Evolutionary conservation across 2,797 vertebrate genomes (phyloP).

Genomic region (Chaenodraco wilsoni): DNA sequence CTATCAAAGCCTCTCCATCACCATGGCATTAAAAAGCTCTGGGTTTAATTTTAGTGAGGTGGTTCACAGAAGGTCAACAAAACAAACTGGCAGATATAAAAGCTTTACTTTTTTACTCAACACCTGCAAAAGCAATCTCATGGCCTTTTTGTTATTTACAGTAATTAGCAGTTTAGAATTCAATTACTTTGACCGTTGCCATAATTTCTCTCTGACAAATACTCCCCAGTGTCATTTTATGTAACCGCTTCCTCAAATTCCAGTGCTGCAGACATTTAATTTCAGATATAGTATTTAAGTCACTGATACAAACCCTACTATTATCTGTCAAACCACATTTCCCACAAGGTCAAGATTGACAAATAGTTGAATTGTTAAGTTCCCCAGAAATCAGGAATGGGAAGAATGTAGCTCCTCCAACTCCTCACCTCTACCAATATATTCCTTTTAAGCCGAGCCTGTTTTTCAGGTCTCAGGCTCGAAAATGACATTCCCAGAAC

Average conservation of each 20-base stretch:
- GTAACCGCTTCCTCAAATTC: not conserved
- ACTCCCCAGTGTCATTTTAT: not conserved
- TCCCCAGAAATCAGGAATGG: not conserved
- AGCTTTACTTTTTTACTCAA: slow-evolving; percentile 21
- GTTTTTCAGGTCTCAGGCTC: no score
- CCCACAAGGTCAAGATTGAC: not conserved
- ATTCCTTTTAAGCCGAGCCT: not conserved
- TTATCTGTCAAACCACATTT: slow-evolving; percentile 10
- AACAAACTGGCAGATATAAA: slow-evolving; percentile 40
- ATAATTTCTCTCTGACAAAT: not conserved
- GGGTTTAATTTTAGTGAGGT: slow-evolving; percentile 41
- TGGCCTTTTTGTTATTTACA: slow-evolving; percentile 30
- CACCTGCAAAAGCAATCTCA: not conserved
- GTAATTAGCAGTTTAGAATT: slow-evolving; percentile 17
- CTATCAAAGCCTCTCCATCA: slow-evolving; percentile 59
- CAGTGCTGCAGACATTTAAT: slow-evolving; percentile 8
- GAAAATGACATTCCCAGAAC: no score
- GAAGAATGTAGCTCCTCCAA: not conserved
- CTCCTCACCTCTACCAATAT: not conserved
- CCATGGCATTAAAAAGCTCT: slow-evolving; percentile 48
- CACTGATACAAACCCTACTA: not conserved
- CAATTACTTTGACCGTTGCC: not conserved
- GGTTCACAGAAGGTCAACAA: slow-evolving; percentile 44
- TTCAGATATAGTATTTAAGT: not conserved
- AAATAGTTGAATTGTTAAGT: not conserved